phyloP scores from a whole-genome alignment of 1,140 invertebrate species.

The Limonius californicus region DNA sequence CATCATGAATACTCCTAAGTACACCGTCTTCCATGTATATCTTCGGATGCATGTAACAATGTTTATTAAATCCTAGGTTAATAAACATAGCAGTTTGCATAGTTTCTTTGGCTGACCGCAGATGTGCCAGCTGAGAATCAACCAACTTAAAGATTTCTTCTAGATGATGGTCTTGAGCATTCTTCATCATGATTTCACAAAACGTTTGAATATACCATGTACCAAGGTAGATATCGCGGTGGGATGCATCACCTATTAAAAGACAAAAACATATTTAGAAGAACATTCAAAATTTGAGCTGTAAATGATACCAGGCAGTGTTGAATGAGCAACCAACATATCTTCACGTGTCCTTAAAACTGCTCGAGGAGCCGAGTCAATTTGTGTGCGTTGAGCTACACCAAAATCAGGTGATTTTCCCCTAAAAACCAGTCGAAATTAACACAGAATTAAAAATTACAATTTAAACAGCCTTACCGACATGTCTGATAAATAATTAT shows the following conservation, averaged over 20 bases:
- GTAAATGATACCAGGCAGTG: conserved; percentile 51
- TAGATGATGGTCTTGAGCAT: conserved; percentile 59
- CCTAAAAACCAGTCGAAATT: conserved; percentile 30
- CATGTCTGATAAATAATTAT: conserved; percentile 73
- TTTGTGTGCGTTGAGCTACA: not conserved
- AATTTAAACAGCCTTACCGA: conserved; percentile 50
- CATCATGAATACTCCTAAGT: not conserved
- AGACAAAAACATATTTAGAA: conserved; percentile 11
- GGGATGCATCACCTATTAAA: conserved; percentile 55
- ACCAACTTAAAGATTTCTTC: conserved; percentile 62
- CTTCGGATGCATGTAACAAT: conserved; percentile 58
- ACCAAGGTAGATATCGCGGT: conserved; percentile 57
- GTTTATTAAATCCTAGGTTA: conserved; percentile 55
- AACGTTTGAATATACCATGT: conserved; percentile 72
- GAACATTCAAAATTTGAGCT: not conserved
- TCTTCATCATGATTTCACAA: conserved; percentile 65
- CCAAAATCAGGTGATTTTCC: conserved; percentile 41
- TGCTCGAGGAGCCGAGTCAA: conserved; percentile 19
- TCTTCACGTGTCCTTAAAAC: conserved; percentile 55
- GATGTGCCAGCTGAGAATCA: conserved; percentile 45
- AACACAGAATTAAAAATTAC: conserved; percentile 5
- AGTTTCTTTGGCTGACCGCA: conserved; percentile 35
- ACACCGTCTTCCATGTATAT: conserved; percentile 36
- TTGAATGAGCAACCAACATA: conserved; percentile 64
- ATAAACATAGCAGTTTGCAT: conserved; percentile 53